Base-by-base conservation (phyloP, 1,140 invertebrate species). In the Sitobion miscanthi region DNA sequence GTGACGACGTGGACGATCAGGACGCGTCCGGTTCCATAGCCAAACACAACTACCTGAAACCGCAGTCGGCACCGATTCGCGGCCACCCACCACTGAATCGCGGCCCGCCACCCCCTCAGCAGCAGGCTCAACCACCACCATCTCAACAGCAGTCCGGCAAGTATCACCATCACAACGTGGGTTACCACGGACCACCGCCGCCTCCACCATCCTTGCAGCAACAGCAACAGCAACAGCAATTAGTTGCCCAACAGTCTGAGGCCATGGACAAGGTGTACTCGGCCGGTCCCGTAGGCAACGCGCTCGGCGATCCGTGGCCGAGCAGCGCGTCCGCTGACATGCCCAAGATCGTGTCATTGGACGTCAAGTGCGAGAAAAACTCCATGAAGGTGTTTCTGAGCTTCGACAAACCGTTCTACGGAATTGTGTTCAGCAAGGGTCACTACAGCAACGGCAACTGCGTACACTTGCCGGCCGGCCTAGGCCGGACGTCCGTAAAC, bases 351-450 rank as follows among this genome's bases (percentile, higher is more conserved):
- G 96, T 98, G 7, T 98, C 97, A 7, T 95, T 99, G 1, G 98
- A 99, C 94, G 98, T 99, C 0, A 98, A 99, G 95, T 99, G 98
- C 95, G 98, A 99, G 95, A 99, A 99, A 95, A 98, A 97, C 95
- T 96, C 97, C 77, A 99, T 99, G 98, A 97, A 98, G 95, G 98
- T 99, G 5, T 98, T 97, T 94, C 96, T 99, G 3, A 97, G 98
- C 93, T 99, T 99, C 94, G 98, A 99, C 94, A 98, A 98, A 95
- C 98, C 98, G 3, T 99, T 99, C 96, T 98, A 98, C 94, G 98
- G 98, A 8, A 98, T 99, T 93, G 97, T 99, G 52, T 99, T 99
- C 95, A 98, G 97, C 91, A 98, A 98, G 95, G 98, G 98, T 25
- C 97, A 98, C 95, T 98, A 98, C 95, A 98, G 98, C 94, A 98